Percentiles rank a stretch among this genome's conserved stretches.
Evolutionary conservation across 2,113 vertebrate genomes (phyloP).

Genomic region (Gallinago paraguaiae): DNA sequence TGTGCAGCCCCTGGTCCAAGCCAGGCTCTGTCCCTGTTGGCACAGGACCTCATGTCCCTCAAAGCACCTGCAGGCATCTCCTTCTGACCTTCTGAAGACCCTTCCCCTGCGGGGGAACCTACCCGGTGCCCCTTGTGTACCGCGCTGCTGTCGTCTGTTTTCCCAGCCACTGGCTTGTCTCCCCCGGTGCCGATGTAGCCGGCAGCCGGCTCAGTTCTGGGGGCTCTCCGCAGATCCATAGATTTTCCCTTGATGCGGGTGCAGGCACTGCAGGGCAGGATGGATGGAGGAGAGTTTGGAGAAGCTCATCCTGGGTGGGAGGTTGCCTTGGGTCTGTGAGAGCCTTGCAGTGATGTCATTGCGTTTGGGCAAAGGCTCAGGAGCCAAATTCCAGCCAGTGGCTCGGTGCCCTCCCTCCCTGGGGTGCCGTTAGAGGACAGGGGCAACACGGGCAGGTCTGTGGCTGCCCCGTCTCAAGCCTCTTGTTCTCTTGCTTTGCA

Average conservation of each 20-base stretch:
- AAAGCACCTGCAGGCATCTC: fast-evolving
- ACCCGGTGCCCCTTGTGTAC: too few species aligned
- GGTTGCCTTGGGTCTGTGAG: background rate
- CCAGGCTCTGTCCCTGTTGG: background rate
- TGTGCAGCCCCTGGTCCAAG: background rate
- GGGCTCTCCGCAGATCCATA: background rate
- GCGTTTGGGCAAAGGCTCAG: background rate
- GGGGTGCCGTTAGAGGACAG: background rate
- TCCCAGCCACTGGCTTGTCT: background rate
- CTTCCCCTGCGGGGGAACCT: background rate
- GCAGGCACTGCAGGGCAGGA: background rate
- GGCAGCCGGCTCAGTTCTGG: background rate
- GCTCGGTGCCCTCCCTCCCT: background rate
- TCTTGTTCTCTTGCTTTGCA: constrained; percentile 28
- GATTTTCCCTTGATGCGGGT: background rate
- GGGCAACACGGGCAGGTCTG: background rate
- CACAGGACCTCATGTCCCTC: background rate
- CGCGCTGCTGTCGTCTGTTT: fast-evolving
- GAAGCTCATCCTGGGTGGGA: background rate
- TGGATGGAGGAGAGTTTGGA: background rate
- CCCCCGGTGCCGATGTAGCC: background rate
- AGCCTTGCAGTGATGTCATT: background rate
- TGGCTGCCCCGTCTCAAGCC: fast-evolving
- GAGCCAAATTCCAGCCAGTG: background rate
- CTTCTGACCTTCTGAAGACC: background rate